These are phyloP conservation scores for Cyclophora punctaria DNA, from an alignment of 2,888 invertebrate genomes.

Conservation along the genomic window DNA sequence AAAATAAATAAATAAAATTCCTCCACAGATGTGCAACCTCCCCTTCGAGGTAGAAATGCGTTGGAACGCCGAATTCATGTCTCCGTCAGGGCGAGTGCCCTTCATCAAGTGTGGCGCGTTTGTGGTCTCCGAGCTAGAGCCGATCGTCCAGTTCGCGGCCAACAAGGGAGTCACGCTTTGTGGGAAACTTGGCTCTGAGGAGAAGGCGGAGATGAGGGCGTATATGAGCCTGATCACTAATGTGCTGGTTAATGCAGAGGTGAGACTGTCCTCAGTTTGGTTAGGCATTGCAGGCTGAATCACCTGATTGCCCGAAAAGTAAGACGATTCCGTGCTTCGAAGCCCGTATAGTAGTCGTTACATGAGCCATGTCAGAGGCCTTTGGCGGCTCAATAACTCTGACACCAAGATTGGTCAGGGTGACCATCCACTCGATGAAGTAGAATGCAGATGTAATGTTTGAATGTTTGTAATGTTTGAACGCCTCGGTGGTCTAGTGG, in stretches of 20 bases:
- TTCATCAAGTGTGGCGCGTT: slow-evolving; percentile 94
- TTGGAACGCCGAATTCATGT: slow-evolving; percentile 97
- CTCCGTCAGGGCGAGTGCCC: slow-evolving; percentile 94
- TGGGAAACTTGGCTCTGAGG: slow-evolving; percentile 79
- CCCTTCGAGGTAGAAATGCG: slow-evolving; percentile 87
- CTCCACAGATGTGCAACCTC: slow-evolving; percentile 84
- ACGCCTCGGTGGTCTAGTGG: no score
- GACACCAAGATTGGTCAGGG: no score
- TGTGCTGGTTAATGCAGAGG: slow-evolving; percentile 93
- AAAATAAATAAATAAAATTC: background rate
- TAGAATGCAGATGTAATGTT: no score
- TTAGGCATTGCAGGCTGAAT: no score
- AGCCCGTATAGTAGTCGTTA: no score
- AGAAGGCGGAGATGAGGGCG: slow-evolving; percentile 93
- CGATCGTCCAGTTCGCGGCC: slow-evolving; percentile 91
- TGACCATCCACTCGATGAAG: no score
- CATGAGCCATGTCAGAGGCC: no score
- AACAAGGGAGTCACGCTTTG: slow-evolving; percentile 89
- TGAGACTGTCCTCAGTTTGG: slow-evolving; percentile 30
- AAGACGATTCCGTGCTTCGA: no score
- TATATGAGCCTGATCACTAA: slow-evolving; percentile 93
- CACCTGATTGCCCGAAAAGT: no score
- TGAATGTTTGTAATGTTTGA: no score
- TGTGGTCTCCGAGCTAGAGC: slow-evolving; percentile 92
- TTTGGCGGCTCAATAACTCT: no score